phyloP scores from a whole-genome alignment of 1,140 invertebrate species.

The Zaprionus capensis region DNA sequence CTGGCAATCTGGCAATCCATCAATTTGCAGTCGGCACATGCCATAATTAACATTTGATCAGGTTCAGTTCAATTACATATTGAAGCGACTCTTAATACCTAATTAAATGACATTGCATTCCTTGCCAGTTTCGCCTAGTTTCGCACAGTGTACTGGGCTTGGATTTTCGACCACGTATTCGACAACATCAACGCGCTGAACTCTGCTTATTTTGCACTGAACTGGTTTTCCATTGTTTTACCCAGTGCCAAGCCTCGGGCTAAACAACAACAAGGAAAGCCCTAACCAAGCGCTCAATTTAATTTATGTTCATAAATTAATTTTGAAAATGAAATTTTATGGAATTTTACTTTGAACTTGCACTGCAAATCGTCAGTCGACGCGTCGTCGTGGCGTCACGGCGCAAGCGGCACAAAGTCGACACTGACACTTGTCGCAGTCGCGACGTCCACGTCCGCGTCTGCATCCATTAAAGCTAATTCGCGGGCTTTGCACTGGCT shows the following conservation, averaged over 20 bases:
- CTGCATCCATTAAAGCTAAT: constrained; percentile 65
- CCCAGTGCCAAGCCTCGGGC: constrained; percentile 34
- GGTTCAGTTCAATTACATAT: constrained; percentile 27
- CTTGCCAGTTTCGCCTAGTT: background rate
- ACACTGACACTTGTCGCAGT: constrained; percentile 37
- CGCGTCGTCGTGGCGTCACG: background rate
- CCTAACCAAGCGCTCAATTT: constrained; percentile 50
- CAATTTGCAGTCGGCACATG: constrained; percentile 17
- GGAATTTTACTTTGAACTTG: constrained; percentile 79
- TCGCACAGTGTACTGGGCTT: background rate
- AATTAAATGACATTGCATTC: constrained; percentile 10
- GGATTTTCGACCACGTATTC: background rate
- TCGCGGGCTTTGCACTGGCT: constrained; percentile 31
- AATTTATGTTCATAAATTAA: constrained; percentile 82
- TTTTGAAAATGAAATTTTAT: constrained; percentile 79
- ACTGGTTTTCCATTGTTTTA: constrained; percentile 45
- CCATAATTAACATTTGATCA: constrained; percentile 16
- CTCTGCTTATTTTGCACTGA: constrained; percentile 30
- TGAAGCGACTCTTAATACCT: background rate
- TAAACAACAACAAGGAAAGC: constrained; percentile 40
- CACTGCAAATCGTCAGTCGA: constrained; percentile 40
- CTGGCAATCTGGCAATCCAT: constrained; percentile 5
- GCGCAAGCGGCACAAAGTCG: constrained; percentile 43
- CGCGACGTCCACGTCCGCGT: constrained; percentile 6
- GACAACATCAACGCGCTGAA: constrained; percentile 3